Conservation (phyloP, 2,797 vertebrate species). For the Siniperca scherzeri region DNA sequence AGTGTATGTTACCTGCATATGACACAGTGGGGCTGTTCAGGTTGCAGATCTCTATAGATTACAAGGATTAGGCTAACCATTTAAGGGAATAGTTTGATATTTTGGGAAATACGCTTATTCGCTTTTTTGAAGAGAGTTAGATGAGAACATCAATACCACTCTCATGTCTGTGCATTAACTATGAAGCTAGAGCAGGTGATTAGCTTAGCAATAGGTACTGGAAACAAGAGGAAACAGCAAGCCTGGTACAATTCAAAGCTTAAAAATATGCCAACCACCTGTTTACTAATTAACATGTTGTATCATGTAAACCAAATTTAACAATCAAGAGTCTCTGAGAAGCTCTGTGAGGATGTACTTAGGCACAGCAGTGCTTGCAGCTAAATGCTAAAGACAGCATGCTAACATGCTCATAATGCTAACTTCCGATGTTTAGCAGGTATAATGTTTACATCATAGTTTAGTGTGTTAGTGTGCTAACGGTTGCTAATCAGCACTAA, state of each 20-base stretch:
- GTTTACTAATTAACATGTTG: not conserved
- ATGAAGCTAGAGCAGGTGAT: not conserved
- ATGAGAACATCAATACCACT: not conserved
- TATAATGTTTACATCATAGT: not conserved
- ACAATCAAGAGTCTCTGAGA: not conserved
- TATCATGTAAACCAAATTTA: not conserved
- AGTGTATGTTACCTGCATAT: not conserved
- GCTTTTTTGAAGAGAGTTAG: not conserved
- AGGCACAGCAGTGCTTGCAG: not conserved
- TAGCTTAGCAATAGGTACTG: not conserved
- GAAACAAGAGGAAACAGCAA: not conserved
- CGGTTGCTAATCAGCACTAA: not conserved
- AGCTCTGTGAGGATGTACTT: not conserved
- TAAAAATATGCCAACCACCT: not conserved
- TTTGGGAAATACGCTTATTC: not conserved
- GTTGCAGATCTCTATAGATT: not conserved
- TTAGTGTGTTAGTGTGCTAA: not conserved
- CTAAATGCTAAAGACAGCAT: not conserved
- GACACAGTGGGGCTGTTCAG: not conserved
- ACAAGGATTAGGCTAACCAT: not conserved
- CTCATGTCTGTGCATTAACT: not conserved
- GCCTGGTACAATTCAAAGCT: not conserved
- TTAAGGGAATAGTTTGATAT: not conserved
- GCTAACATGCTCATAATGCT: not conserved
- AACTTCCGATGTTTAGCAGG: not conserved